Conservation (phyloP, 64 coral and sea anemone genomes). For the Montipora capricornis region DNA sequence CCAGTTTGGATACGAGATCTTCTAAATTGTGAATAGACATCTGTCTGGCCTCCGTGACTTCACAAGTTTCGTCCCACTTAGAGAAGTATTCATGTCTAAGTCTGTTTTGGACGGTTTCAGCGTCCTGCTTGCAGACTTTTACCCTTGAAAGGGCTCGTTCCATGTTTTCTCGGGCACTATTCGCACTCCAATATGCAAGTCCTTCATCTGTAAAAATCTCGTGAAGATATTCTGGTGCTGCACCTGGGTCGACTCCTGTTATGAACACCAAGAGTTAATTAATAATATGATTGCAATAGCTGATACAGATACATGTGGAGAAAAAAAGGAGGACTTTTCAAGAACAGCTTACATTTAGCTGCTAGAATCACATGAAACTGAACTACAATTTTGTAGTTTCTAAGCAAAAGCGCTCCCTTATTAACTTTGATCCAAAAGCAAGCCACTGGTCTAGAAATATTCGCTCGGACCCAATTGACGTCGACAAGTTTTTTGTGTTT, state of each 20-base stretch:
- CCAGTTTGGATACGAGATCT: conserved; percentile 51
- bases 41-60: conserved; percentile 63
- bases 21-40: conserved; percentile 47
- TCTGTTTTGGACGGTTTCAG: conserved; percentile 2
- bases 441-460: too few relatives aligned
- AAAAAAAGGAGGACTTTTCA: too few relatives aligned
- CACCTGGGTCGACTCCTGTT: conserved; percentile 44
- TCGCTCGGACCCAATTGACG: too few relatives aligned
- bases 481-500: too few relatives aligned
- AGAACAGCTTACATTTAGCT: background rate
- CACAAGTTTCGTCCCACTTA: conserved; percentile 59
- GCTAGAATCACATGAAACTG: too few relatives aligned
- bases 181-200: background rate
- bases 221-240: conserved; percentile 40
- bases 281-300: background rate
- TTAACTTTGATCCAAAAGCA: too few relatives aligned
- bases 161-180: conserved; percentile 49
- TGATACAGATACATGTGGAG: too few relatives aligned
- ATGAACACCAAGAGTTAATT: background rate
- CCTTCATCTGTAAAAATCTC: conserved; percentile 41
- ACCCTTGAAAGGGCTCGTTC: conserved; percentile 38
- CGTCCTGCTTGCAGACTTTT: conserved; percentile 64
- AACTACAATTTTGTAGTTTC: too few relatives aligned
- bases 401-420: too few relatives aligned
- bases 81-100: conserved; percentile 68